These are phyloP conservation scores for Chrysochloris asiatica DNA, from an alignment of 2,113 vertebrate genomes.

Conservation along the genomic window DNA sequence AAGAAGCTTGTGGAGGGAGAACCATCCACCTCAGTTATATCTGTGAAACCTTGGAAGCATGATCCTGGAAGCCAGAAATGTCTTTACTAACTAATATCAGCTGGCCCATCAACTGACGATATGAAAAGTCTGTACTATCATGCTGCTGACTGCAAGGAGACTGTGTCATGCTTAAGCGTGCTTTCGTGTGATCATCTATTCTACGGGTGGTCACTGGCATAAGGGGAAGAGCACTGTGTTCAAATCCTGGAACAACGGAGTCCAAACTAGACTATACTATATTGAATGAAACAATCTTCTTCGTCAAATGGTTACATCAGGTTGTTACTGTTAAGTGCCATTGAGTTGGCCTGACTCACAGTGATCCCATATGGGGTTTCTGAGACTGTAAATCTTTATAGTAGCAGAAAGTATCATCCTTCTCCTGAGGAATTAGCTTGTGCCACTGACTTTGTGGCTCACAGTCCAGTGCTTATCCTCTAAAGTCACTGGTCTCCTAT, in stretches of 20 bases:
- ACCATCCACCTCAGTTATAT: background rate
- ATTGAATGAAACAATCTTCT: background rate
- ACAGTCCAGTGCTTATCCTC: too few relatives aligned
- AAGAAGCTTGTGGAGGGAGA: background rate
- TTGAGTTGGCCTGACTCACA: too few relatives aligned
- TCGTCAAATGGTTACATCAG: background rate
- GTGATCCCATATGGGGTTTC: too few relatives aligned
- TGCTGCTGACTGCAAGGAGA: background rate
- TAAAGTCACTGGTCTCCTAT: background rate
- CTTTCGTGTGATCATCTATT: background rate
- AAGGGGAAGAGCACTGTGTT: background rate
- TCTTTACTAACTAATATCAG: slow-evolving; percentile 1
- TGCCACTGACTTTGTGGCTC: too few relatives aligned
- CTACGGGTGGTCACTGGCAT: background rate
- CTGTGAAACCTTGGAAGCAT: background rate
- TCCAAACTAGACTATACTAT: background rate
- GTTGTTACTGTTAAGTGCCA: background rate
- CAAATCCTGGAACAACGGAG: background rate
- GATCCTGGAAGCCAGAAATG: background rate
- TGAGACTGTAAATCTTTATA: too few relatives aligned
- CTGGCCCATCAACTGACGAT: background rate
- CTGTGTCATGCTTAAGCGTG: background rate
- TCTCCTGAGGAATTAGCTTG: too few relatives aligned
- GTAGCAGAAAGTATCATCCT: too few relatives aligned
- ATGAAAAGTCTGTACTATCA: background rate